Evolutionary conservation across 2,113 vertebrate species (phyloP), one percentile per base, ranked within the genome.

Genomic region (Haplochromis burtoni): DNA sequence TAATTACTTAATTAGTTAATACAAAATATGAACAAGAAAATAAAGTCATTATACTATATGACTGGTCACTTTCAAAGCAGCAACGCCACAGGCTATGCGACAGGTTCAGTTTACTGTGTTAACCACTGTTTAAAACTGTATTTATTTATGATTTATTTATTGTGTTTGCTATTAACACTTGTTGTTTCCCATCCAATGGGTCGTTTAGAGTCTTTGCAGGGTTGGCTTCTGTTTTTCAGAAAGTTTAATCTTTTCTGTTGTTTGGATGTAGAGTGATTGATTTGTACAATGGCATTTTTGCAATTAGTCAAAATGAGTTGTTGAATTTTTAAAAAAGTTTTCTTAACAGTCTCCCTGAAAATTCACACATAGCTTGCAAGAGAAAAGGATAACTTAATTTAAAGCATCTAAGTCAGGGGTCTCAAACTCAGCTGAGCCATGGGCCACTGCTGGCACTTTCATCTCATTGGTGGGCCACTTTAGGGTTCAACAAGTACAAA

Each of bases 211-310:
- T 2, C 24, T 57, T 16, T 57, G 21, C 53, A 55, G 11, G 53
- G 21, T 26, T 55, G 4, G 54, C 54, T 55, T 55, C 14, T 61
- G 29, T 31, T 33, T 61, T 33, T 33, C 8, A 33, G 16, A 61
- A 33, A 33, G 57, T 31, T 61, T 0, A 4, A 61, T 61, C 57
- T 10, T 61, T 31, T 31, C 0, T 31, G 57, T 61, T 4, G 16
- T 63, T 38, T 66, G 61, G 17, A 66, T 66, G 33, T 66, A 66
- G 3, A n/a, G 19, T 66, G 33, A 21, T 38, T 2, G 4, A 68
- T 21, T 68, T 0, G 19, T 68, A 68, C 33, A 68, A 38, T 38
- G 7, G 6, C 63, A 68, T 33, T 63, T 33, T 63, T 63, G 16
- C 17, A 33, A 33, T 63, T 63, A 33, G 16, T 4, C 29, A 63